Evolutionary conservation across 2,888 invertebrate genomes (phyloP), one percentile per base, ranked within the genome.

Genomic region (Chirona hameri): DNA sequence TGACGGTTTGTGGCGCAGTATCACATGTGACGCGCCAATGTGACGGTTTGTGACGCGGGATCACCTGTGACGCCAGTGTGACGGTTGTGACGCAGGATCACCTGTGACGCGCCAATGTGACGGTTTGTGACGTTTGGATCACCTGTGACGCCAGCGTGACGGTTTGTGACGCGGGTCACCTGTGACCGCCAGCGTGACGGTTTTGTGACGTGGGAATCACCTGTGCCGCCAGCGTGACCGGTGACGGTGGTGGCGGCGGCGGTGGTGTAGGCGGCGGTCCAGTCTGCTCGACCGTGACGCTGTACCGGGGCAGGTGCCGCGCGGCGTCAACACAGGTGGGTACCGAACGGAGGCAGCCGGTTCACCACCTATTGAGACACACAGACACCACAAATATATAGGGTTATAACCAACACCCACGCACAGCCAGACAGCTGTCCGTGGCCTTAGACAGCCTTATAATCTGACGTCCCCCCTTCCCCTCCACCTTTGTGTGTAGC

Each of bases 271-370:
- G 48, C 27, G 52, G 27, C 27, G 48, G 18, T 15, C 82, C 84
- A 39, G 88, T 87, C 86, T 89, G 89, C 81, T 88, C 87, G 48
- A 88, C 86, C n/a, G 86, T 85, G 4, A 89, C 85, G 81, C 88
- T 87, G 87, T 93, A 94, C 85, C 91, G 90, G 0, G 94, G 94
- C 7, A 94, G 88, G 31, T 90, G 88, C 79, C 88, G 88, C 24
- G 92, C 90, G 87, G 91, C 90, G 84, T 92, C 92, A 76, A 76
- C 91, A 89, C 5, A 94, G 87, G 79, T 91, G 88, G 86, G 92
- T 92, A 7, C 94, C 94, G 85, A 93, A 91, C 79, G 94, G 94
- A 24, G 93, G 91, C 76, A 92, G 91, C 87, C 93, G 91, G 87
- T 93, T 93, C 86, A 93, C 90, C 86, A 93, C 93, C 93, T 93